These are phyloP conservation scores for Strix occidentalis DNA, from an alignment of 2,797 vertebrate genomes.

Conservation along the genomic window DNA sequence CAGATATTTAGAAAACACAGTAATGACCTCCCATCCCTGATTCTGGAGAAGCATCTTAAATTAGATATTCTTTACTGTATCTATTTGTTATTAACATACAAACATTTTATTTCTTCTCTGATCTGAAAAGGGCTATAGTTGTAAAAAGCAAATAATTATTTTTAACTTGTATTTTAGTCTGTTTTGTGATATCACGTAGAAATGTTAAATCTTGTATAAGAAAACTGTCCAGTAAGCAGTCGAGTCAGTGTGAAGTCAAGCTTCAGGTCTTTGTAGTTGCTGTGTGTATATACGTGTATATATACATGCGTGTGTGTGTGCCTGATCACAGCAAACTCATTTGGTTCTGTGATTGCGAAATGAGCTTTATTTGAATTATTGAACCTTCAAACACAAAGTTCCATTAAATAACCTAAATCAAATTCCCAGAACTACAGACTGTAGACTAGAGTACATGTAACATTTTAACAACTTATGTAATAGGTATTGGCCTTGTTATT, in stretches of 20 bases:
- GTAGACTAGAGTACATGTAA: background rate
- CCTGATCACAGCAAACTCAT: background rate
- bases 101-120: background rate
- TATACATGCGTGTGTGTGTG: too few relatives aligned
- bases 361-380: background rate
- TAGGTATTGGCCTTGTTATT: background rate
- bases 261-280: background rate
- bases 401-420: background rate
- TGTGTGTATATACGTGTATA: accelerated
- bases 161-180: background rate
- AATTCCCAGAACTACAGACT: background rate
- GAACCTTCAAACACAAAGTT: background rate
- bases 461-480: background rate
- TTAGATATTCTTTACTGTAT: background rate
- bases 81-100: background rate
- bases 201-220: background rate
- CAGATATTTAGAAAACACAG: background rate
- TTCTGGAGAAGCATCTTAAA: background rate
- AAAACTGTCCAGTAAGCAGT: background rate
- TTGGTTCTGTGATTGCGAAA: background rate
- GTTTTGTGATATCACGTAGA: background rate
- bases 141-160: background rate
- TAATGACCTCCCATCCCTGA: accelerated
- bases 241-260: background rate
- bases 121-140: background rate